These are phyloP conservation scores for Cheilosia urbana DNA, from an alignment of 2,888 invertebrate species.

Conservation along the genomic window DNA sequence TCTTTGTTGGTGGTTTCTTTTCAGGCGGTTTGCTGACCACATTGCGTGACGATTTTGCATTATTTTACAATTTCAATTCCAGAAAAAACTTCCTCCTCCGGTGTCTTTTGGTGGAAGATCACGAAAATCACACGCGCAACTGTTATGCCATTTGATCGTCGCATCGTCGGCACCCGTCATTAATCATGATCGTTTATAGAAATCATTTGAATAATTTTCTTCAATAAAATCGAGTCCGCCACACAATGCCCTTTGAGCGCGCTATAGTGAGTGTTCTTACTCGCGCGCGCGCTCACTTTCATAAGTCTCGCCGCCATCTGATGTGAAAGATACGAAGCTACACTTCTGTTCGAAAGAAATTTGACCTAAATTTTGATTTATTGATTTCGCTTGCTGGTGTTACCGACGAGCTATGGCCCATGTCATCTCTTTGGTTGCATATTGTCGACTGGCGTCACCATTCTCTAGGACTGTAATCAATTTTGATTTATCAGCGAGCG, in stretches of 20 bases:
- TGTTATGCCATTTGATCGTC: slow-evolving; percentile 19
- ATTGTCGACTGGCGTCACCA: slow-evolving; percentile 42
- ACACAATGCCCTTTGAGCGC: slow-evolving; percentile 16
- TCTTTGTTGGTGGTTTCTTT: slow-evolving; percentile 4
- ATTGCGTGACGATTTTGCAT: slow-evolving; percentile 69
- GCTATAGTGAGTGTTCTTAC: slow-evolving; percentile 18
- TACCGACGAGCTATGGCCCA: slow-evolving; percentile 10
- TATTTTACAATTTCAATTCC: slow-evolving; percentile 39
- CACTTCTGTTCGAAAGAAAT: slow-evolving; percentile 51
- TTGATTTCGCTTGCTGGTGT: slow-evolving; percentile 49
- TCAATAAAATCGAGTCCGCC: neutral
- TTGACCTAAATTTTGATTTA: slow-evolving; percentile 74
- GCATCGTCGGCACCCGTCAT: slow-evolving; percentile 30
- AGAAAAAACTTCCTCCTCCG: neutral
- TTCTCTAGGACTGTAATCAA: slow-evolving; percentile 52
- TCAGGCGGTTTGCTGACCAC: slow-evolving; percentile 19
- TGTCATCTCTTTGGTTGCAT: slow-evolving; percentile 13
- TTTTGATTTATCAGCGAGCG: slow-evolving; percentile 49
- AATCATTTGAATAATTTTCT: slow-evolving; percentile 55
- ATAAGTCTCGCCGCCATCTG: neutral
- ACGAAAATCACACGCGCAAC: slow-evolving; percentile 5
- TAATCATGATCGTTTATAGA: slow-evolving; percentile 57
- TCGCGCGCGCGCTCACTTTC: slow-evolving; percentile 7
- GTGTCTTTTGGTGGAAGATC: too few species aligned
- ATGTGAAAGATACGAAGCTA: neutral